Evolutionary conservation across 2,888 invertebrate genomes (phyloP).

Genomic region (Allacma fusca): DNA sequence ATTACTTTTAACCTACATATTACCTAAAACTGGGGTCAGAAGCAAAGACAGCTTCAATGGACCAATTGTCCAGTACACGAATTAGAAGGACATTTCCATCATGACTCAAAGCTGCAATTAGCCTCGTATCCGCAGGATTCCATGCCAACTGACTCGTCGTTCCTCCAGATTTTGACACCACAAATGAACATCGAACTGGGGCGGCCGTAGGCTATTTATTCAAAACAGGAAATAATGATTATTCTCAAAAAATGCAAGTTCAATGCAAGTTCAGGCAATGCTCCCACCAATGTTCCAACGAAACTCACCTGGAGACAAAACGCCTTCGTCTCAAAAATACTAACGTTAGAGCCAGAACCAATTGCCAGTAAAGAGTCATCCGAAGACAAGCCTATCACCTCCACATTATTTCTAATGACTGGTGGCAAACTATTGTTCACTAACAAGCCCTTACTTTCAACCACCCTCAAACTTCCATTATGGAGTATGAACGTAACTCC

Average conservation of each 20-base stretch:
- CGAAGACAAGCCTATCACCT: conserved; percentile 24
- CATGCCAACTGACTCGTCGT: conserved; percentile 31
- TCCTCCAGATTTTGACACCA: conserved; percentile 38
- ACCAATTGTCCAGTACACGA: conserved; percentile 37
- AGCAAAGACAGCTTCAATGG: conserved; percentile 27
- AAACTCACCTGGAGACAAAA: conserved; percentile 36
- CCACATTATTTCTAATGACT: not conserved
- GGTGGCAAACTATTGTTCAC: conserved; percentile 9
- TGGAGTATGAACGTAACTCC: conserved; percentile 32
- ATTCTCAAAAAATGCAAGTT: not conserved
- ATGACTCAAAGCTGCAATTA: conserved; percentile 38
- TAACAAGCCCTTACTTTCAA: conserved; percentile 25
- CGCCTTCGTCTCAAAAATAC: conserved; percentile 31
- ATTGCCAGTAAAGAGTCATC: conserved; percentile 38
- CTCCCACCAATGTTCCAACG: not conserved
- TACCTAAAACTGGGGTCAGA: conserved; percentile 28
- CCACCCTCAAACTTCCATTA: conserved; percentile 28
- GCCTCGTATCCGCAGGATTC: conserved; percentile 37
- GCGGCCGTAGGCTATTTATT: conserved; percentile 2
- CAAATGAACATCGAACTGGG: conserved; percentile 17
- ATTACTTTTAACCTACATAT: not conserved
- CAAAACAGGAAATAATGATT: not conserved
- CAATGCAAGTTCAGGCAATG: too few species aligned
- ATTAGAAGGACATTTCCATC: conserved; percentile 34
- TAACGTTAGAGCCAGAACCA: conserved; percentile 26